Base-by-base conservation (phyloP, 2,113 vertebrate species). In the Chaenogobius annularis region DNA sequence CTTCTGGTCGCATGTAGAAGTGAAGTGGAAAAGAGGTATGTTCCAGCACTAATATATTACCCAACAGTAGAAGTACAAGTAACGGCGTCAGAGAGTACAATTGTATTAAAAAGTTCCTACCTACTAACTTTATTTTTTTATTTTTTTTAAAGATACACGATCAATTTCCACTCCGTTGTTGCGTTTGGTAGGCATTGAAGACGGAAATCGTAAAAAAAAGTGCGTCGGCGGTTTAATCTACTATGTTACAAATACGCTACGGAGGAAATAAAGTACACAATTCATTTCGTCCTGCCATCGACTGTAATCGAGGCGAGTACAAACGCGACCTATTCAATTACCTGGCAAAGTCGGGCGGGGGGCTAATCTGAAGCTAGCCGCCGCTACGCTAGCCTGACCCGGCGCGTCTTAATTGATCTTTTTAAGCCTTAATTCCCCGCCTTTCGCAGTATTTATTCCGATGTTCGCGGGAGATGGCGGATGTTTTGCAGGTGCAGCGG, bases 401-500 rank as follows among this genome's bases (percentile, higher is more conserved):
- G 12, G n/a, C 20, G 63, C 20, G 6, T 47, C 20, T 23, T 66
- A 66, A 66, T 66, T 20, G 63, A 23, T n/a, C 9, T 20, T 66
- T 66, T 7, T 1, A 7, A 13, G 19, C 9, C 11, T 46, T 22
- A 46, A 13, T 65, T 23, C 14, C n/a, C 11, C 3, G 22, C 12
- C 0, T 10, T 63, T 11, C 35, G 37, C 26, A 15, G 15, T 17
- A 26, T 58, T 58, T 17, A 26, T 58, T 58, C 11, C 7, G 47
- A 48, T 48, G 47, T 17, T n/a, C 0, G 47, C 14, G 3, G 13
- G 75, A 86, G 82, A 85, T 64, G 83, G 44, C 73, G 77, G 74
- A 67, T 78, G 76, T 82, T 87, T 88, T 80, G 35, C 84, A 86
- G 63, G 82, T 85, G 70, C 85, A 78, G 83, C 78, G 61, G 71